These are phyloP conservation scores for Penaeus chinensis DNA, from an alignment of 1,140 invertebrate species.

Conservation along the genomic window DNA sequence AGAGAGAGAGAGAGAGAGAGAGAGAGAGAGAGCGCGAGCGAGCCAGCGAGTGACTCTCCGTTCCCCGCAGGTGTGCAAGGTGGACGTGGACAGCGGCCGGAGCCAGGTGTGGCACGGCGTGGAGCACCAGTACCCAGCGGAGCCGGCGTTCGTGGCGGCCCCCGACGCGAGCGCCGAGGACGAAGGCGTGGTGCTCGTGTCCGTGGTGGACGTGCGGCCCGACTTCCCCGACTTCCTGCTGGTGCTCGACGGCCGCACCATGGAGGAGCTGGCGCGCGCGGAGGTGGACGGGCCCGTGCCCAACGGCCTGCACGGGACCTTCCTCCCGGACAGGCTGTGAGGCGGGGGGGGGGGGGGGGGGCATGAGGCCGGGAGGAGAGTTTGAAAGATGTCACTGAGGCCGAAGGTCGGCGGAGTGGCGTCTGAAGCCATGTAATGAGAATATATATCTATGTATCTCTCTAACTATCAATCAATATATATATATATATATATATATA, in stretches of 20 bases:
- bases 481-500: background rate
- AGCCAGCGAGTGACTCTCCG: background rate
- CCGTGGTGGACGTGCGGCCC: constrained; percentile 36
- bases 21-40: background rate
- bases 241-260: constrained; percentile 44
- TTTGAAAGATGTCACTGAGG: background rate
- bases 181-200: constrained; percentile 43
- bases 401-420: background rate
- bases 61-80: constrained; percentile 38
- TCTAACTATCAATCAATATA: background rate
- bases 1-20: background rate
- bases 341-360: background rate
- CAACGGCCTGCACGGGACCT: constrained; percentile 37
- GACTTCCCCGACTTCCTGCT: constrained; percentile 42
- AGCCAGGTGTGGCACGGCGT: constrained; percentile 39
- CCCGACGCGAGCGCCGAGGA: constrained; percentile 45
- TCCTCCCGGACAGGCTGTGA: constrained; percentile 36
- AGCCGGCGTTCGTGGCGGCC: constrained; percentile 43
- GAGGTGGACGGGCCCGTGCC: constrained; percentile 18
- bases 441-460: background rate
- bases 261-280: constrained; percentile 43
- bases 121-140: constrained; percentile 40
- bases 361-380: background rate
- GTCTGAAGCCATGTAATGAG: background rate
- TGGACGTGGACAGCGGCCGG: constrained; percentile 45